Percentiles rank a stretch among this genome's conserved stretches.
phyloP scores from a whole-genome alignment of 2,113 vertebrate species.

The Fregata magnificens region DNA sequence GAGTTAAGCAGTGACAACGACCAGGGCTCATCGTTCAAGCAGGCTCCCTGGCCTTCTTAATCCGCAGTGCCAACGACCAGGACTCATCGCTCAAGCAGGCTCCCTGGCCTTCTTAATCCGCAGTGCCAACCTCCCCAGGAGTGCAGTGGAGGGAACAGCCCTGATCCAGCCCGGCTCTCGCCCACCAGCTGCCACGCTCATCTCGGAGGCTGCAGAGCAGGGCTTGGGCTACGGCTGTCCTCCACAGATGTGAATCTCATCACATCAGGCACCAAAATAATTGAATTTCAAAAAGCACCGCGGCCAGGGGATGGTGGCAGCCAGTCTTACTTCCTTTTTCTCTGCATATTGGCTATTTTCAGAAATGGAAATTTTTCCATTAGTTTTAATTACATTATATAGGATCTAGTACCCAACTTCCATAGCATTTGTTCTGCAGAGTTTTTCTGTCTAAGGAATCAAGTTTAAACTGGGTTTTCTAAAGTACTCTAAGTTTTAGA shows the following conservation, averaged over 20 bases:
- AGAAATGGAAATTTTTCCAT: not conserved
- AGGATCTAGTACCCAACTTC: not conserved
- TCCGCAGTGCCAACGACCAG: not conserved
- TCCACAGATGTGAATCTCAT: not conserved
- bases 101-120: not conserved
- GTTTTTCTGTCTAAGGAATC: not conserved
- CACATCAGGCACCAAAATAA: not conserved
- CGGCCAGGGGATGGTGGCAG: not conserved
- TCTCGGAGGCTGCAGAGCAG: not conserved
- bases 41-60: not conserved
- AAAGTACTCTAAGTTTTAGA: not conserved
- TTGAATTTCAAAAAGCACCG: not conserved
- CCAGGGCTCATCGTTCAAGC: not conserved
- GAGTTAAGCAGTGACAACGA: not conserved
- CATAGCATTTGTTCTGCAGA: not conserved
- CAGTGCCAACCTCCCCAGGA: not conserved
- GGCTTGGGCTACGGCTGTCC: not conserved
- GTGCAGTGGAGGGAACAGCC: accelerated
- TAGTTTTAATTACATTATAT: not conserved
- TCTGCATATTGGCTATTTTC: not conserved
- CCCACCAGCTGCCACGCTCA: not conserved
- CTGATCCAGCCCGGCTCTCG: accelerated
- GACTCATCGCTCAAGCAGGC: not conserved
- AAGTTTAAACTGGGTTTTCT: not conserved
- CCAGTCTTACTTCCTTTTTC: not conserved